Evolutionary conservation across 23 tunicate genomes (phyloP), one percentile per base, ranked within the genome.

Genomic region (Oikopleura albicans): DNA sequence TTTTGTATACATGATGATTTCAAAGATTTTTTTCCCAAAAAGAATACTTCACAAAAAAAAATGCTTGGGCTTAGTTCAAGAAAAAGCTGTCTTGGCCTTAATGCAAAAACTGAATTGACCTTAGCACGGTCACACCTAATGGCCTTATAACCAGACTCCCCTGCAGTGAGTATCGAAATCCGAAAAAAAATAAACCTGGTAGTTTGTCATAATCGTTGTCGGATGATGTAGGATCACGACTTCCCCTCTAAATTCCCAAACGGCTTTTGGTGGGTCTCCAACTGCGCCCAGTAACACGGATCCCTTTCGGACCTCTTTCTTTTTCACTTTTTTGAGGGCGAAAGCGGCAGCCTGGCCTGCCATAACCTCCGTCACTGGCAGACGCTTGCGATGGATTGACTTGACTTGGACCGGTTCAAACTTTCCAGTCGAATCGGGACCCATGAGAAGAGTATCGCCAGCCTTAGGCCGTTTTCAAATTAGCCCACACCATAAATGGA

Each of bases 221-320:
- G 99, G 99, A 84, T 95, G 99, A 83, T 95, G 99, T 0, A 95
- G 89, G 59, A 95, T 89, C 4, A 95, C 63, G 1, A 95, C 85
- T 83, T 91, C 99, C 22, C 99, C 99, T 63, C 83, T 86, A 84
- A 91, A 95, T 85, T 95, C 99, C 99, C 99, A 95, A 39, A 95
- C 99, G 1, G 99, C 99, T 84, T 85, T 85, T n/a, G 99, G 99
- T 29, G 33, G 2, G 28, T 71, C 34, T 37, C 4, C 33, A 29
- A 22, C 37, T 12, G 31, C 4, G 4, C 79, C 79, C 79, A 71
- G 31, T 16, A 71, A 29, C 27, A 71, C 79, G 2, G 79, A 12
- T 27, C 79, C 79, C 79, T 71, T 71, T 71, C 79, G 79, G 4
- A 71, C 4, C 28, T 71, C 79, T 29, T 71, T 71, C 34, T 29